These are phyloP conservation scores for Automeris io DNA, from an alignment of 2,888 invertebrate species.

Conservation along the genomic window DNA sequence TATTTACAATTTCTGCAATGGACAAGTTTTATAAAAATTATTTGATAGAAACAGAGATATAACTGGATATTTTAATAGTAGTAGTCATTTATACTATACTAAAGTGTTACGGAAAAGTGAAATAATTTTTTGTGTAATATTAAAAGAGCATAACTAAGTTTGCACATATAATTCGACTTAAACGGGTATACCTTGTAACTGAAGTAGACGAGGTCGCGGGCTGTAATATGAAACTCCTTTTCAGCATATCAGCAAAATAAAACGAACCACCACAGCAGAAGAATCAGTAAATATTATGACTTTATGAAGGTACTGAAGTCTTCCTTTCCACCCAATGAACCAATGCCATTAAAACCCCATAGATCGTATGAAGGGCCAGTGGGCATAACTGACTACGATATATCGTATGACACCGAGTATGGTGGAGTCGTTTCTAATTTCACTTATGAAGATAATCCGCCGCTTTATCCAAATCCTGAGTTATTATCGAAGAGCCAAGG, in stretches of 20 bases:
- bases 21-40: no score
- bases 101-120: no score
- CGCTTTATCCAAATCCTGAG: conserved; percentile 68
- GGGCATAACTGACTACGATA: conserved; percentile 58
- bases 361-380: conserved; percentile 53
- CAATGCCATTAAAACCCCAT: no score
- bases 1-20: no score
- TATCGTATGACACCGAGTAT: conserved; percentile 64
- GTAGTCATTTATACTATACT: no score
- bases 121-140: no score
- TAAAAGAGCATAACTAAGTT: no score
- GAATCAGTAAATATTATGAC: conserved; percentile 39
- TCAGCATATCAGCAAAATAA: conserved; percentile 50
- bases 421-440: conserved; percentile 70
- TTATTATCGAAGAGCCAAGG: conserved; percentile 56
- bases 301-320: conserved; percentile 50
- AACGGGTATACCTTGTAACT: no score
- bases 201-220: no score
- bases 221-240: conserved; percentile 19
- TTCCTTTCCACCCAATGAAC: conserved; percentile 59
- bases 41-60: no score
- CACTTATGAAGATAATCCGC: conserved; percentile 69
- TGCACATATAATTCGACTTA: no score
- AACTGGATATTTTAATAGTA: no score
- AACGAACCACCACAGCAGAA: conserved; percentile 44